These are phyloP conservation scores for Aplysina aerophoba DNA, from an alignment of 37 sponge, comb jelly and placozoan genomes.

Conservation along the genomic window DNA sequence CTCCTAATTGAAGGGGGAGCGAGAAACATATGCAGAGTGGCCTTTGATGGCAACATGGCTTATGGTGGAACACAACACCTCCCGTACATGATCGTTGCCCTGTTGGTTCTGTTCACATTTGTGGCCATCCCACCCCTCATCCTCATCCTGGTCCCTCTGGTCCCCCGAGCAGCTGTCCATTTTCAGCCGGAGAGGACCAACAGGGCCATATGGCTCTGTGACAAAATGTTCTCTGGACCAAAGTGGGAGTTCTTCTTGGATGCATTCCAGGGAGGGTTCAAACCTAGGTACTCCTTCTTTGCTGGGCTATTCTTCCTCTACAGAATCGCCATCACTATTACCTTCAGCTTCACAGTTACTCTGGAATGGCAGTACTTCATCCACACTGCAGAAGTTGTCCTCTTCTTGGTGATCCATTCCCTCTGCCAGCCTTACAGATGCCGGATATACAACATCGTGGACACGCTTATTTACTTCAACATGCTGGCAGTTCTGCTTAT, in stretches of 20 bases:
- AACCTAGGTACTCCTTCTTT: slow-evolving; percentile 16
- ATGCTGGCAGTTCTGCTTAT: neutral
- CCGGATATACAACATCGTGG: neutral
- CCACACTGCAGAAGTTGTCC: neutral
- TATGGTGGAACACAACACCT: neutral
- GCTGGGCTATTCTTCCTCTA: slow-evolving; percentile 12
- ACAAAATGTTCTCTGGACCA: slow-evolving; percentile 12
- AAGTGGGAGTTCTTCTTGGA: slow-evolving; percentile 15
- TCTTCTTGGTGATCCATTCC: neutral
- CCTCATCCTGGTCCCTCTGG: neutral
- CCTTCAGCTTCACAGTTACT: neutral
- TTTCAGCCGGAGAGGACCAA: slow-evolving; percentile 8
- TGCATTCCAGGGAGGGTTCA: slow-evolving; percentile 30
- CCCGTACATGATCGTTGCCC: neutral
- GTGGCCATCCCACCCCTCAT: slow-evolving; percentile 2
- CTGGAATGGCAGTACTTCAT: neutral
- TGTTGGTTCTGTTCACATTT: neutral
- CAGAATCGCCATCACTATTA: neutral
- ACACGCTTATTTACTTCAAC: slow-evolving; percentile 15
- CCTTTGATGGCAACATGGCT: slow-evolving; percentile 1
- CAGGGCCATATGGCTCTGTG: neutral
- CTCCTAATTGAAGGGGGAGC: neutral
- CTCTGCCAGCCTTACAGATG: neutral
- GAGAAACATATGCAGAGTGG: neutral
- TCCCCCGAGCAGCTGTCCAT: neutral